Conservation (phyloP, 2,888 invertebrate species). For the Pammene aurita region DNA sequence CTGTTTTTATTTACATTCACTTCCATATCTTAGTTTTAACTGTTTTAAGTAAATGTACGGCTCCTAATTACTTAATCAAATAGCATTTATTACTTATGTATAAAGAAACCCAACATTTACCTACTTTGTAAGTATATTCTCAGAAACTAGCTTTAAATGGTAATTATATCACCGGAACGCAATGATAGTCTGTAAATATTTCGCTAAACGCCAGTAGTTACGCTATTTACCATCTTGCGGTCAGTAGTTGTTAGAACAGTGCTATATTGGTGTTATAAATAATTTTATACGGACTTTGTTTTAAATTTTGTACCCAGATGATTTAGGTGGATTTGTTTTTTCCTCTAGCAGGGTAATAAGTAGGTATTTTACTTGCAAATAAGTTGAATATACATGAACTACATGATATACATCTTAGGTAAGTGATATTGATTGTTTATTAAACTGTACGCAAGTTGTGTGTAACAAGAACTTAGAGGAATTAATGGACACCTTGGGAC, state of each 20-base stretch:
- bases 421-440: no score
- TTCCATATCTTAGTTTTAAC: no score
- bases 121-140: not conserved
- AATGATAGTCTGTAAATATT: constrained; percentile 29
- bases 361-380: no score
- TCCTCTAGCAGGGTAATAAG: no score
- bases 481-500: not conserved
- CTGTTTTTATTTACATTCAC: no score
- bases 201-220: constrained; percentile 27
- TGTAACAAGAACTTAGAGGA: not conserved
- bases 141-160: constrained; percentile 2
- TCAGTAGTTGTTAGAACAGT: constrained; percentile 12
- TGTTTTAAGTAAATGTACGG: no score
- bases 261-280: not conserved
- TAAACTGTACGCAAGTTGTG: not conserved
- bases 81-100: not conserved
- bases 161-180: constrained; percentile 30
- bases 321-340: no score
- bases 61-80: constrained; percentile 6
- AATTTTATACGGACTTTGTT: not conserved
- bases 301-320: no score
- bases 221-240: constrained; percentile 27
- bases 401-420: no score
- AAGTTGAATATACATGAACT: no score
- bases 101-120: not conserved